phyloP scores from a whole-genome alignment of 1,140 invertebrate species.

The Cydia strobilella region DNA sequence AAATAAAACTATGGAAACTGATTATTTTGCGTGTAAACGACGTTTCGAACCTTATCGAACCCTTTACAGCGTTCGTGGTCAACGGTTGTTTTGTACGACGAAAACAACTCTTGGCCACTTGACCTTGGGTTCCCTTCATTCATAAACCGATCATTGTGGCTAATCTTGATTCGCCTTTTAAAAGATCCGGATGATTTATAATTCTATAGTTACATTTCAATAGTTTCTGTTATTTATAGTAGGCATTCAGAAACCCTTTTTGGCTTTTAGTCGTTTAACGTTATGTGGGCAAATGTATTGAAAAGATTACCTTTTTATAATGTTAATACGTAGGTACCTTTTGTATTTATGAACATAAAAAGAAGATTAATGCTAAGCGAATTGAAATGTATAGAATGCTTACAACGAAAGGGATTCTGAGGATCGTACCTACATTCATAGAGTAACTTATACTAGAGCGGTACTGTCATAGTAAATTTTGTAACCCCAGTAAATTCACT shows the following conservation, averaged over 20 bases:
- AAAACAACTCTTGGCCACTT: not conserved
- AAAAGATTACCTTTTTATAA: not conserved
- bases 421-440: too few species aligned
- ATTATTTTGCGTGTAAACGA: too few species aligned
- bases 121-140: not conserved
- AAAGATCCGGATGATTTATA: not conserved
- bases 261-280: not conserved
- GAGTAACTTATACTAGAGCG: too few species aligned
- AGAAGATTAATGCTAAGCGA: not conserved
- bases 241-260: slow-evolving; percentile 5
- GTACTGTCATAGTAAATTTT: too few species aligned
- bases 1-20: too few species aligned
- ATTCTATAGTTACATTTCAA: not conserved
- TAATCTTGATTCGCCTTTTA: not conserved
- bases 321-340: not conserved
- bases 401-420: too few species aligned
- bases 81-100: too few species aligned
- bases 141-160: not conserved
- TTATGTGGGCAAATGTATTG: not conserved
- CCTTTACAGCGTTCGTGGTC: too few species aligned
- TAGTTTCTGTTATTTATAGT: not conserved
- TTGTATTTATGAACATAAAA: not conserved
- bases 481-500: too few species aligned
- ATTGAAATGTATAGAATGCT: not conserved
- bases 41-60: too few species aligned